Evolutionary conservation across 2,888 invertebrate genomes (phyloP), one percentile per base, ranked within the genome.

Genomic region (Melikaiella ostensackeni): DNA sequence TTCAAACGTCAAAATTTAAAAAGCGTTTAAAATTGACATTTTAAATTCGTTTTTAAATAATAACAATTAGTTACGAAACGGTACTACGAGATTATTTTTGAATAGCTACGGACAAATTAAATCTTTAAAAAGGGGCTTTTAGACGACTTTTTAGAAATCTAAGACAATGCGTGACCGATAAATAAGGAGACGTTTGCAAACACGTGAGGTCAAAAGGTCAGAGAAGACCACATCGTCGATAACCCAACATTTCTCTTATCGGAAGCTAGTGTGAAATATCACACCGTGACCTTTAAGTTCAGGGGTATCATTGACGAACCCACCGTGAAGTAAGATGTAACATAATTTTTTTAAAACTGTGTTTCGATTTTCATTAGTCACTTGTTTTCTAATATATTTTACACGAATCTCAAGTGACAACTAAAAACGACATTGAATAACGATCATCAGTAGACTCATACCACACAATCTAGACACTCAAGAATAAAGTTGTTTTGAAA

Each of bases 171-270:
- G 50, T 50, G 46, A 50, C 70, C 19, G 50, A 50, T 55, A 70
- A 78, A 79, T 30, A 74, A 33, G 9, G 5, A 55, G n/a, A 46
- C 59, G 63, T 55, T 76, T 50, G 62, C 77, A 82, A 86, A 86
- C 88, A 88, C 88, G 87, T 87, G 88, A 89, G 87, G 88, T 89
- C 82, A 88, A 85, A 75, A 80, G 79, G 83, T 82, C 79, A 83
- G 70, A 38, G 63, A 83, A 77, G 76, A 80, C 80, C 75, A 80
- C 73, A 74, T 77, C 66, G 19, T n/a, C 76, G 86, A 86, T 86
- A 87, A 86, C 75, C 82, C 82, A 74, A 83, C 83, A 84, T 81
- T 84, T 82, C 76, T 81, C 80, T 86, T 86, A 87, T 88, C 87
- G 35, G 64, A 77, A 73, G 62, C 24, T 77, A 50, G 82, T 84